Conservation (phyloP, 2,888 invertebrate species). For the Acrobeloides nanus region DNA sequence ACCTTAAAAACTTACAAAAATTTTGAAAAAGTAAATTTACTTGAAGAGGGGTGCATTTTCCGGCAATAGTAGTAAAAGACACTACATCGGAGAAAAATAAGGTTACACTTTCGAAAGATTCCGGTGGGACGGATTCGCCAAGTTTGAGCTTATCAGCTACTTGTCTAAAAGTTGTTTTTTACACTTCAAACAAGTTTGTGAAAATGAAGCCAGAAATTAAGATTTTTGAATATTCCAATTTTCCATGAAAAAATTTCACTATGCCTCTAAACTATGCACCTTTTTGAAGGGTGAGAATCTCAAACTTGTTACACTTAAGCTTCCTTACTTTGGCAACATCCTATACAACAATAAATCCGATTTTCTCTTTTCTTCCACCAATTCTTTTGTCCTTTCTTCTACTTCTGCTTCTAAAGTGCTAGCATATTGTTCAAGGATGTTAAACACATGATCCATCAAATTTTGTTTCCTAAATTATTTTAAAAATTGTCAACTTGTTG, state of each 20-base stretch:
- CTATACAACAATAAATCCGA: constrained; percentile 21
- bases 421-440: no score
- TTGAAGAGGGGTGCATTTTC: constrained; percentile 42
- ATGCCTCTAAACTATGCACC: no score
- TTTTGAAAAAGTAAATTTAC: constrained; percentile 21
- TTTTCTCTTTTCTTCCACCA: constrained; percentile 30
- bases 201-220: no score
- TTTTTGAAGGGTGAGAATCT: no score
- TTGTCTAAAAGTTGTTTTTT: constrained; percentile 15
- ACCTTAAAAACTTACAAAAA: constrained; percentile 34
- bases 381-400: constrained; percentile 13
- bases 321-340: constrained; percentile 18
- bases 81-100: constrained; percentile 49
- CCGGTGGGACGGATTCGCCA: constrained; percentile 43
- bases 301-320: no score
- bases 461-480: no score
- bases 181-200: no score
- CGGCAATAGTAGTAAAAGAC: constrained; percentile 37
- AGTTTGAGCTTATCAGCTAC: no score
- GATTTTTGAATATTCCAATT: no score
- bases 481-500: no score
- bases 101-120: constrained; percentile 39
- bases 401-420: constrained; percentile 8
- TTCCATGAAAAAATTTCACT: no score
- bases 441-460: no score